Evolutionary conservation across 2,888 invertebrate genomes (phyloP), one percentile per base, ranked within the genome.

Genomic region (Lasioglossum zephyrum): DNA sequence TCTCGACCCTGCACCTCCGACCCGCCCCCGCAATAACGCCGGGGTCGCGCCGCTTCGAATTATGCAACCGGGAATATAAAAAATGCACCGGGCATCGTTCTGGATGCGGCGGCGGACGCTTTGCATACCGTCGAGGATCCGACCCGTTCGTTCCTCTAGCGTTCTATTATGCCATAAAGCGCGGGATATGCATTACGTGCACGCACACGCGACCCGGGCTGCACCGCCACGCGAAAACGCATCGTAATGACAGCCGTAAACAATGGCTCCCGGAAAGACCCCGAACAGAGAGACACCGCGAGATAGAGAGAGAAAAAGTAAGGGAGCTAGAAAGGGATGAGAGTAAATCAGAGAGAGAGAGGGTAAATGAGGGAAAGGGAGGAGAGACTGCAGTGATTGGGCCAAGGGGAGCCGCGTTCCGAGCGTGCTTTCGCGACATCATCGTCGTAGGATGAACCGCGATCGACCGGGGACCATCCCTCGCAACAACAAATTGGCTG

Each of bases 151-250:
- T 57, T 57, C 57, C 84, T 90, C 89, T 82, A 88, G 87, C 91
- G 84, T 87, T 88, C 83, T 87, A 89, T 88, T 87, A 87, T 77
- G 81, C 85, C 82, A 84, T 91, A 89, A 90, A 91, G 81, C 72
- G 85, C 82, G 36, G 57, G 63, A 75, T 4, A 16, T 49, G 82
- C 79, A 86, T 90, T 89, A 88, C 75, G 86, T 57, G 81, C 88
- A 84, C 88, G 89, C 88, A 88, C 82, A 78, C 39, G 63, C 57
- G 84, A 47, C 69, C 57, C 72, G 49, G 60, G 16, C 72, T 18
- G 70, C 41, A 18, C 31, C 77, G 60, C 66, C 18, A 66, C 49
- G 49, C 39, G 80, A 84, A 84, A 82, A 79, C 81, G 69, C 69
- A 70, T 57, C 73, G 63, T 82, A 89, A 86, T 70, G 44, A 81